Evolutionary conservation across 2,888 invertebrate genomes (phyloP), one percentile per base, ranked within the genome.

Genomic region (Apocheima hispidaria): DNA sequence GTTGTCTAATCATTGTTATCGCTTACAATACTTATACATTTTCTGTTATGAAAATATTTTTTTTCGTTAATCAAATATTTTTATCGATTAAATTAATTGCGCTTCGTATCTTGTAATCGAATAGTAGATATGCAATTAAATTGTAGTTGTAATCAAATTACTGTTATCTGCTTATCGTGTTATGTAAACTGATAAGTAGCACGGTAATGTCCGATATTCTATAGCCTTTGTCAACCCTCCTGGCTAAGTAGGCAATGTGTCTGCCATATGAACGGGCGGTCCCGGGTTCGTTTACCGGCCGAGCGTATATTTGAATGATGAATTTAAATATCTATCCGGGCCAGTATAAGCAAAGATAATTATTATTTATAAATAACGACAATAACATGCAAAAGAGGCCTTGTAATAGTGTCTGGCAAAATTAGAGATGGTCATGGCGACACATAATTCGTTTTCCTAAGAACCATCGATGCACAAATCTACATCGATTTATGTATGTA

Each of bases 61-160:
- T 44, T 28, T 28, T 44, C 44, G 10, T 18, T 14, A 9, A 12
- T 10, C 28, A 16, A n/a, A 44, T 66, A 23, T 58, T 67, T 60
- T 66, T 65, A 69, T 71, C 69, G 58, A 61, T 51, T 65, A 52
- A 63, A 70, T 70, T 79, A 81, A 82, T 82, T 79, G 76, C 81
- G 78, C 64, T 65, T 67, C 60, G 72, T 77, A 79, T 78, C 78
- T 71, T 83, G 79, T 83, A 83, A 84, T 84, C 78, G 26, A 50
- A 49, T 49, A 72, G 74, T 57, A 43, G 46, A 38, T 33, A 49
- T 36, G 28, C 36, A 44, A 38, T 58, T 36, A 57, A 44, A 58
- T 57, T 12, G 50, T 28, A 10, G 43, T 50, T 57, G 43, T 50
- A 57, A 57, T 50, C 41, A 36, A 50, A 43, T 57, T 50, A 43